Evolutionary conservation across 2,797 vertebrate species (phyloP), one percentile per base, ranked within the genome.

Genomic region (Pangasius djambal): DNA sequence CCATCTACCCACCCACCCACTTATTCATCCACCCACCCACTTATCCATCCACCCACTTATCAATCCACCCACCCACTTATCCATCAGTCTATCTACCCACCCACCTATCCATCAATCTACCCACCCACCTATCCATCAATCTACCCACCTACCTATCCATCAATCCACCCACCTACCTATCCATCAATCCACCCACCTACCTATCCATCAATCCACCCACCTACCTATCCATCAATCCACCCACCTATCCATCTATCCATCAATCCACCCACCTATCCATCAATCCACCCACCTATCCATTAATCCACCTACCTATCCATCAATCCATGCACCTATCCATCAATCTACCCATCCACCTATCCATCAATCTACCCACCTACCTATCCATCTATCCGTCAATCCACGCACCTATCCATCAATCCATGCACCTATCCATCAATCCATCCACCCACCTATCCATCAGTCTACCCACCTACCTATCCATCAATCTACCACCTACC

Each of bases 141-240:
- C 10, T 0, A 70, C 0, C 20, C 1, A 44, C 20, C 20, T 0
- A 74, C 1, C 37, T 4, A 74, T 4, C 13, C 6, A n/a, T 4
- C 31, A 1, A 70, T 20, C 6, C 3, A 34, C 0, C 5, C 31
- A 34, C 3, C 4, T 1, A 18, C 3, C 31, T 0, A 37, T 0
- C 67, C 2, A 6, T 6, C 31, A 1, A 34, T 0, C 6, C 0
- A 37, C 4, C 65, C 0, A 31, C 0, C 28, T 0, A 31, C n/a
- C 10, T 15, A 31, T 4, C 9, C 2, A n/a, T 67, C 61, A 0
- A 63, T 0, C 2, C 25, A 63, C 6, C 8, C 25, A 28, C 0
- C 25, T 1, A 63, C 2, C 61, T 7, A 25, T 2, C 15, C 3
- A 55, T 2, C 57, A 1, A 65, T 0, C 9, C 28, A 13, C 4